Conservation (phyloP, 1,140 invertebrate species). For the Drosophila leontia region DNA sequence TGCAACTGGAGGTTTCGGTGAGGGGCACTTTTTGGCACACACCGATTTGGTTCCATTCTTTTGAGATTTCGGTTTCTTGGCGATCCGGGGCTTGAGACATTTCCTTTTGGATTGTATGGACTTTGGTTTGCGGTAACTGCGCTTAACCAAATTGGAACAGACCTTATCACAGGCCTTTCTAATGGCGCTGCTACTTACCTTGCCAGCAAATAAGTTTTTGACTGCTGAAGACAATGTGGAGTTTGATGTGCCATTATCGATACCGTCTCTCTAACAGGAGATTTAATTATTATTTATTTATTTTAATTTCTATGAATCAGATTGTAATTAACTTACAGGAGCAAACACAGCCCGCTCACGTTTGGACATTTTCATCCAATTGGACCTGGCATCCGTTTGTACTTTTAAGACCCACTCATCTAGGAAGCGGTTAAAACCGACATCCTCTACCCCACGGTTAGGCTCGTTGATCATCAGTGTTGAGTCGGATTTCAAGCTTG, state of each 20-base stretch:
- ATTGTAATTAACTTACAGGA: neutral
- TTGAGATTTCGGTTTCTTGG: neutral
- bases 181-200: neutral
- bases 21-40: neutral
- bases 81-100: neutral
- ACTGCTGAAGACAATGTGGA: neutral
- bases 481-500: neutral
- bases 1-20: no score
- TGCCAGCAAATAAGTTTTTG: neutral
- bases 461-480: no score
- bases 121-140: neutral
- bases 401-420: neutral
- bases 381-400: fast-evolving
- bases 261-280: neutral
- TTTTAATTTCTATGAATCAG: neutral
- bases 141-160: neutral
- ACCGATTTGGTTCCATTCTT: no score
- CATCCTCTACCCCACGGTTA: neutral
- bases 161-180: neutral
- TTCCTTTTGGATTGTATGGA: neutral
- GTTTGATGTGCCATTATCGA: neutral
- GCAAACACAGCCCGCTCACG: neutral
- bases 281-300: neutral
- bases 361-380: neutral
- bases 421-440: neutral